Base-by-base conservation (phyloP, 2,888 invertebrate species). In the Folsomia candida region DNA sequence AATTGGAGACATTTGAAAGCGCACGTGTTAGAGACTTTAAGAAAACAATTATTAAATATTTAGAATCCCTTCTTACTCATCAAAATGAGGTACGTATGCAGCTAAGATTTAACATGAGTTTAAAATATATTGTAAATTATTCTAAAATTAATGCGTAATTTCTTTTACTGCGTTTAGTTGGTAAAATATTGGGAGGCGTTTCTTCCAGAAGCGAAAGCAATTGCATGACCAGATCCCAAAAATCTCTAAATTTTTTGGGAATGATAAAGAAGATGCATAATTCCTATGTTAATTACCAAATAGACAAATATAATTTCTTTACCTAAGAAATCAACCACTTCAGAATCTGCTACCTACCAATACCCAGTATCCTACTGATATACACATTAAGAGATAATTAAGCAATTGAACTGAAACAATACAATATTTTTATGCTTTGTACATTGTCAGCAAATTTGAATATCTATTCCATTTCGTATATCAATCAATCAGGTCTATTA, bases 181-280 rank as follows among this genome's bases (percentile, higher is more conserved):
- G 91, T 94, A 79, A 92, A 94, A 83, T 91, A 92, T 83, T 97
- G 97, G 98, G 97, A 98, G 84, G 89, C 92, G 25, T 98, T 98
- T 85, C 86, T 96, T 79, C 97, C 97, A 0, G 95, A 96, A 84
- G 97, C 97, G 25, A 92, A 93, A 83, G 91, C 93, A 78, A 94
- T 96, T 83, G 90, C 90, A 85, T 94, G 90, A 91, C 83, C 29
- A 67, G 67, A 67, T 67, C 18, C 54, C 22, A 1, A 51, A 68
- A 54, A n/a, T n/a, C n/a, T n/a, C n/a, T n/a, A n/a, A n/a, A n/a
- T n/a, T n/a, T n/a, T n/a, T n/a, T n/a, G n/a, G n/a, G n/a, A n/a
- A n/a, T n/a, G n/a, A n/a, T n/a, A n/a, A n/a, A n/a, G n/a, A n/a
- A n/a, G n/a, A n/a, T n/a, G n/a, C n/a, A n/a, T n/a, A n/a, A n/a